phyloP scores from a whole-genome alignment of 1,140 invertebrate species.

The Listronotus oregonensis region DNA sequence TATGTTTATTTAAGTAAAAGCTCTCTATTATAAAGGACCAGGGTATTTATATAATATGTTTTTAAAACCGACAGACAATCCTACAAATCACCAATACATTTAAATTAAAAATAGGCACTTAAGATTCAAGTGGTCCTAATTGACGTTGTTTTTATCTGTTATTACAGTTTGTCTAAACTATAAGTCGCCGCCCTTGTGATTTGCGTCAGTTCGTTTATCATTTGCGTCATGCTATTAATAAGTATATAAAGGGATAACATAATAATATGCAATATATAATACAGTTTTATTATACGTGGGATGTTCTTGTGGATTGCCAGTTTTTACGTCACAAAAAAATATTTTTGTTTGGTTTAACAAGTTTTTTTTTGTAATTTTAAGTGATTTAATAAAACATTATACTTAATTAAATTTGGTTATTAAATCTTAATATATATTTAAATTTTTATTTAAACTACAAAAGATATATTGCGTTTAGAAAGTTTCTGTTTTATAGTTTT shows the following conservation, averaged over 20 bases:
- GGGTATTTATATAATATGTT: too few species aligned
- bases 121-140: slow-evolving; percentile 18
- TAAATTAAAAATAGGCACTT: slow-evolving; percentile 13
- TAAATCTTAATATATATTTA: too few species aligned
- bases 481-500: too few species aligned
- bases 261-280: slow-evolving; percentile 1
- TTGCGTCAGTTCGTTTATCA: slow-evolving; percentile 21
- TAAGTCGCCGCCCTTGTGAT: slow-evolving; percentile 1
- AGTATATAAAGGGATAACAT: slow-evolving; percentile 20
- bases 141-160: slow-evolving; percentile 19
- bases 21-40: too few species aligned
- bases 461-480: too few species aligned
- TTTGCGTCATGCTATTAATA: slow-evolving; percentile 23
- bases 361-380: too few species aligned
- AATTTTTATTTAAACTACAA: too few species aligned
- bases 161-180: slow-evolving; percentile 7
- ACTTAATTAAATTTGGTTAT: too few species aligned
- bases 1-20: too few species aligned
- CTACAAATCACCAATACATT: neutral
- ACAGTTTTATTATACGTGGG: neutral
- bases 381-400: too few species aligned
- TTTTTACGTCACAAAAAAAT: neutral
- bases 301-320: too few species aligned
- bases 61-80: neutral
- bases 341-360: too few species aligned